phyloP scores from a whole-genome alignment of 2,797 vertebrate genomes.

The Passerculus sandwichensis region DNA sequence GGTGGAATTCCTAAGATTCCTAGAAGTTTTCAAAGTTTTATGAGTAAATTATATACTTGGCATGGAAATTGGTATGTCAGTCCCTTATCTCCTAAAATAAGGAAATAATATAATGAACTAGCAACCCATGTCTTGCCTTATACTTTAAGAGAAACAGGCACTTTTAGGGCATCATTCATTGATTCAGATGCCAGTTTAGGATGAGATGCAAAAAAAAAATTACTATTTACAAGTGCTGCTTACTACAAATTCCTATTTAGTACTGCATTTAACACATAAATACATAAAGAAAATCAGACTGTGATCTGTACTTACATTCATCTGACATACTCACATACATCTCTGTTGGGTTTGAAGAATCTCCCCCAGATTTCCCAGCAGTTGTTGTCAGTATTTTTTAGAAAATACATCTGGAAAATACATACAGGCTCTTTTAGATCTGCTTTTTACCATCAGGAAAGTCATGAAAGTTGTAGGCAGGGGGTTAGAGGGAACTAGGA shows the following conservation, averaged over 20 bases:
- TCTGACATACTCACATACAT: not conserved
- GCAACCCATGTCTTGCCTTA: not conserved
- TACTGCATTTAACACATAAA: not conserved
- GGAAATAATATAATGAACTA: not conserved
- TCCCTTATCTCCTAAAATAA: not conserved
- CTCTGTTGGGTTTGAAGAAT: not conserved
- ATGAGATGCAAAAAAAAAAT: not conserved
- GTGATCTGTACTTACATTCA: not conserved
- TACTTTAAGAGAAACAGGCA: not conserved
- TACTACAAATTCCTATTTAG: not conserved
- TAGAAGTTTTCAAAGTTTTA: not conserved
- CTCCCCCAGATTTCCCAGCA: not conserved
- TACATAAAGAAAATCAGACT: not conserved
- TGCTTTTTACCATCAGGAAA: not conserved
- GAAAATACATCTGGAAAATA: not conserved
- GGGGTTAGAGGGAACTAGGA: not conserved
- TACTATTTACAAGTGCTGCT: not conserved
- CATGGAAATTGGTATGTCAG: not conserved
- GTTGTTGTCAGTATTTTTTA: not conserved
- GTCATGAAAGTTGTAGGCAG: not conserved
- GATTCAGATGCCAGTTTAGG: not conserved
- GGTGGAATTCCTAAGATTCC: not conserved
- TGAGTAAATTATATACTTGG: not conserved
- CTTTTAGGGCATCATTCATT: not conserved
- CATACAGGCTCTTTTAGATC: not conserved